A percentile compares a stretch with the other conserved stretches of the same genome.
Evolutionary conservation across 1,140 invertebrate genomes (phyloP).

Genomic region (Lamellibrachia luymesi): DNA sequence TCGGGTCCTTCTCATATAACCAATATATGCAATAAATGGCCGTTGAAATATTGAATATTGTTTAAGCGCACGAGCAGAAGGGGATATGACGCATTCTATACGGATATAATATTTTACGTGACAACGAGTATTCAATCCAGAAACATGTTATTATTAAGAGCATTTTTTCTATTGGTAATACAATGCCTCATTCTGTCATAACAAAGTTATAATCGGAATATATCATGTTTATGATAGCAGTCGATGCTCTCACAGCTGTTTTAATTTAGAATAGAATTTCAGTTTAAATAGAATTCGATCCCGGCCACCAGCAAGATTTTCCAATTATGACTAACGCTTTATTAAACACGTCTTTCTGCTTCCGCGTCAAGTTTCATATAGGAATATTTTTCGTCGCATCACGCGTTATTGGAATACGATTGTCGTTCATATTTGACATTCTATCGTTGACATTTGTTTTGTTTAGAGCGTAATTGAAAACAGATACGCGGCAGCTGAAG

Average conservation of each 20-base stretch:
- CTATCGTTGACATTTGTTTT: not conserved
- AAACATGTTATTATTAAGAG: not conserved
- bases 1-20: too few relatives aligned
- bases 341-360: not conserved
- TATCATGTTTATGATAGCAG: not conserved
- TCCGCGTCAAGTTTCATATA: not conserved
- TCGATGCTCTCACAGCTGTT: not conserved
- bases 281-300: not conserved
- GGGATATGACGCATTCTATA: not conserved
- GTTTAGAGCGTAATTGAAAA: not conserved
- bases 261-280: constrained; percentile 6
- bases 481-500: not conserved
- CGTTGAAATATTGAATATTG: not conserved
- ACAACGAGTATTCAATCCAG: not conserved
- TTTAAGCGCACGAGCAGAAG: not conserved
- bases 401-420: not conserved
- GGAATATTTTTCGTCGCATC: not conserved
- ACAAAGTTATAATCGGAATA: not conserved
- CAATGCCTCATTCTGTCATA: not conserved
- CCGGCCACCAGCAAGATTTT: not conserved
- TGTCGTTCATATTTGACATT: not conserved
- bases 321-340: not conserved
- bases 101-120: not conserved
- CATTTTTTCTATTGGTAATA: not conserved
- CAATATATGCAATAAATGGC: not conserved